A percentile compares a stretch with the other conserved stretches of the same genome.
Conservation (phyloP, 2,888 invertebrate species). For the Synergus itoensis region DNA sequence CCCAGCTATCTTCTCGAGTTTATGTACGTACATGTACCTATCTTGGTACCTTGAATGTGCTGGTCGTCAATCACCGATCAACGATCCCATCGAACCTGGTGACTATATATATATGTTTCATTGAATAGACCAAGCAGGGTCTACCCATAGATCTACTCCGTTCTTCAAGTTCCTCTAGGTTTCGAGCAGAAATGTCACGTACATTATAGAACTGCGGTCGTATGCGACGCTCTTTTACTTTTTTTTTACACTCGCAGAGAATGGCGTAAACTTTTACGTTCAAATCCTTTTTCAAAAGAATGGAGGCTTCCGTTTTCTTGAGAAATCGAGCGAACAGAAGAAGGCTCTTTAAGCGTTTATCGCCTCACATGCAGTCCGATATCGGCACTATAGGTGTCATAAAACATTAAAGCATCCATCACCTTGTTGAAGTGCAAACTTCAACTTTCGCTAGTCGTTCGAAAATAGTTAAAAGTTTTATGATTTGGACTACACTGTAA, state of each 20-base stretch:
- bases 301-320: not conserved
- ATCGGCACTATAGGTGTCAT: not conserved
- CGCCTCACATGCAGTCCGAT: not conserved
- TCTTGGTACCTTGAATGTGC: conserved; percentile 43
- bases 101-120: conserved; percentile 6
- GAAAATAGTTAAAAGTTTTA: not conserved
- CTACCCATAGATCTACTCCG: not conserved
- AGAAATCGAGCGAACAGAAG: conserved; percentile 26
- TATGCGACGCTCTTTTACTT: not conserved
- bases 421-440: not conserved
- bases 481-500: not conserved
- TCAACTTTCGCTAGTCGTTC: not conserved
- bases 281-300: conserved; percentile 38
- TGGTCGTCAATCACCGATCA: conserved; percentile 64
- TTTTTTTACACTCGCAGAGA: not conserved
- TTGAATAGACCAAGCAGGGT: not conserved
- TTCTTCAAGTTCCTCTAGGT: conserved; percentile 36
- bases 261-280: conserved; percentile 41
- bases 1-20: not conserved
- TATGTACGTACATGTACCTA: conserved; percentile 3
- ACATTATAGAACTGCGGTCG: conserved; percentile 30
- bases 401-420: conserved; percentile 32
- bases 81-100: conserved; percentile 57
- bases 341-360: conserved; percentile 35
- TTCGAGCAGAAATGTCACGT: conserved; percentile 43